Evolutionary conservation across 2,113 vertebrate species (phyloP).

Genomic region (Mohoua ochrocephala): DNA sequence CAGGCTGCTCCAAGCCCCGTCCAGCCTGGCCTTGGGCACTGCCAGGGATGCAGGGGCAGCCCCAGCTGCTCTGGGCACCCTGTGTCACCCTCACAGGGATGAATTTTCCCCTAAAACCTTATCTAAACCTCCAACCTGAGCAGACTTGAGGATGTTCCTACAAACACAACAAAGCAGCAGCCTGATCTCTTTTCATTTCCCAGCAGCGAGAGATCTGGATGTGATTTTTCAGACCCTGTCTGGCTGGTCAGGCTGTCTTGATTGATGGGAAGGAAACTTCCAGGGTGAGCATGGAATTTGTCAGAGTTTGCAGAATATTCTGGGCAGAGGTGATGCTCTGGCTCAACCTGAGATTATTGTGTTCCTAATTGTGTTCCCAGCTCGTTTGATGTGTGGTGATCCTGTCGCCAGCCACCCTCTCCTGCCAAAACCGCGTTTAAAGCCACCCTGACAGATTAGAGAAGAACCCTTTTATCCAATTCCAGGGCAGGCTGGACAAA

Average conservation of each 20-base stretch:
- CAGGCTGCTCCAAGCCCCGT: fast-evolving
- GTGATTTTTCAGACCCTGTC: not conserved
- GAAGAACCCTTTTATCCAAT: not conserved
- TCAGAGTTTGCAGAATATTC: not conserved
- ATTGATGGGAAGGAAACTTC: not conserved
- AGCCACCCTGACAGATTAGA: not conserved
- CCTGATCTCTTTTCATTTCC: not conserved
- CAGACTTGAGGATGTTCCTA: not conserved
- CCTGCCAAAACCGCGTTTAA: not conserved
- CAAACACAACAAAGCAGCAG: not conserved
- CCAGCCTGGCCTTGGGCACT: not conserved
- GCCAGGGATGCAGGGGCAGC: not conserved
- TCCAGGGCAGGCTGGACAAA: not conserved
- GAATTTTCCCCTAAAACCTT: not conserved
- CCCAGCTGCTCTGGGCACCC: not conserved
- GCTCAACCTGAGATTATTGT: not conserved
- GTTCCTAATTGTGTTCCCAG: not conserved
- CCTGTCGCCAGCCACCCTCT: not conserved
- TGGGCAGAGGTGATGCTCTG: not conserved
- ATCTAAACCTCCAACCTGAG: not conserved
- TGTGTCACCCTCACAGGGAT: not conserved
- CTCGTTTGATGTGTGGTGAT: not conserved
- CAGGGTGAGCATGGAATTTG: not conserved
- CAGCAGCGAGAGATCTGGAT: not conserved
- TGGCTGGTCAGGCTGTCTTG: not conserved